A percentile compares a stretch with the other conserved stretches of the same genome.
Evolutionary conservation across 2,888 invertebrate genomes (phyloP).

Genomic region (Celastrina argiolus): DNA sequence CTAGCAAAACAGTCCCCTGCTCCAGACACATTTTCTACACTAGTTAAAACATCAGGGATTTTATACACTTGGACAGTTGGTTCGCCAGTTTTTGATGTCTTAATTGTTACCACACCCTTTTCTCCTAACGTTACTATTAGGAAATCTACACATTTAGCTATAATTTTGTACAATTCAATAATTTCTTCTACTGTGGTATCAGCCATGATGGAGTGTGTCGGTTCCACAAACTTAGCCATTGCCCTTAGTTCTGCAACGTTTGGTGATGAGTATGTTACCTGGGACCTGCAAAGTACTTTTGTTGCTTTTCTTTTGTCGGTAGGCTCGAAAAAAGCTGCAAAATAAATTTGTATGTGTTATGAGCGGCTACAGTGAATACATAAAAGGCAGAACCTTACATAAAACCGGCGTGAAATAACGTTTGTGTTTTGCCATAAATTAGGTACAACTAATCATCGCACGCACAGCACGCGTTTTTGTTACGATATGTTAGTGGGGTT

Average conservation of each 20-base stretch:
- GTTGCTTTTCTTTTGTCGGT: conserved; percentile 88
- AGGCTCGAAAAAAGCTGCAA: conserved; percentile 93
- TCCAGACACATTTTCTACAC: conserved; percentile 86
- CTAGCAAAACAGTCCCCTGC: conserved; percentile 88
- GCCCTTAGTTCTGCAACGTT: conserved; percentile 86
- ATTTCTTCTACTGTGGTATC: conserved; percentile 46
- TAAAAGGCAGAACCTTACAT: not conserved
- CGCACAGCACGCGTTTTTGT: too few species aligned
- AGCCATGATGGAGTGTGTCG: conserved; percentile 38
- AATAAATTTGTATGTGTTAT: conserved; percentile 36
- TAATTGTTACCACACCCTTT: conserved; percentile 76
- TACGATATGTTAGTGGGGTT: too few species aligned
- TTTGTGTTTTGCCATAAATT: not conserved
- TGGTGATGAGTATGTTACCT: conserved; percentile 83
- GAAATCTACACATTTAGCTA: conserved; percentile 72
- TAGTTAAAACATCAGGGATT: conserved; percentile 47
- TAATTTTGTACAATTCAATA: conserved; percentile 46
- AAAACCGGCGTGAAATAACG: not conserved
- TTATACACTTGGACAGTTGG: conserved; percentile 51
- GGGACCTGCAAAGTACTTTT: conserved; percentile 80
- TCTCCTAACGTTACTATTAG: conserved; percentile 81
- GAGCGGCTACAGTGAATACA: not conserved
- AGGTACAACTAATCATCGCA: too few species aligned
- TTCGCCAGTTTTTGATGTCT: conserved; percentile 38
- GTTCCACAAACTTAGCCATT: conserved; percentile 77